These are phyloP conservation scores for Leptogaster cylindrica DNA, from an alignment of 2,888 invertebrate species.

Conservation along the genomic window DNA sequence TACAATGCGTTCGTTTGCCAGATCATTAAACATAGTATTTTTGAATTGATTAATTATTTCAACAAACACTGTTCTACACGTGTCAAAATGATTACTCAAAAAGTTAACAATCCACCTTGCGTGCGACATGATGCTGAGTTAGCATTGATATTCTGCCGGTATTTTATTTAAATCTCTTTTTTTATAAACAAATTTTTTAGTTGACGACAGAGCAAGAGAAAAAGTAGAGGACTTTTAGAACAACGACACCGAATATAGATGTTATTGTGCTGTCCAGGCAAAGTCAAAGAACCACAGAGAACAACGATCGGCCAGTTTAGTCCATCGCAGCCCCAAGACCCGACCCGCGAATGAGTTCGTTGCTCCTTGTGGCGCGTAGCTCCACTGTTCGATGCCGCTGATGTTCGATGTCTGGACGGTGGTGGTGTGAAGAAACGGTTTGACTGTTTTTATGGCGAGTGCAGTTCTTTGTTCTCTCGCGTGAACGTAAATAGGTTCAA, in stretches of 20 bases:
- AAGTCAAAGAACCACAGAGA: conserved; percentile 25
- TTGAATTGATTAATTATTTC: no score
- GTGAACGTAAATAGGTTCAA: not conserved
- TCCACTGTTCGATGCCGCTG: not conserved
- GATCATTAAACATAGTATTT: no score
- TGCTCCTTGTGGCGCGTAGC: conserved; percentile 16
- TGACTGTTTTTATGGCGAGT: conserved; percentile 9
- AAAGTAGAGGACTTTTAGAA: no score
- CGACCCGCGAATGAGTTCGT: conserved; percentile 27
- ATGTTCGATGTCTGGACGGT: not conserved
- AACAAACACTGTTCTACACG: no score
- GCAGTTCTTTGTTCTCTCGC: conserved; percentile 24
- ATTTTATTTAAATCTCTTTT: no score
- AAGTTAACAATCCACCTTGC: no score
- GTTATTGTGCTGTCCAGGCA: conserved; percentile 15
- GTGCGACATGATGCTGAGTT: no score
- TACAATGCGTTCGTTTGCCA: no score
- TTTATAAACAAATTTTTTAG: no score
- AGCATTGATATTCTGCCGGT: no score
- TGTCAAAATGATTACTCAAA: no score
- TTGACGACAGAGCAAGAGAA: no score
- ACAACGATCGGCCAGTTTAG: conserved; percentile 14
- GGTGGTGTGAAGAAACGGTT: not conserved
- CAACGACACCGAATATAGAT: conserved; percentile 1
- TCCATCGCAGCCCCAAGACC: conserved; percentile 1